A percentile compares a stretch with the other conserved stretches of the same genome.
These are phyloP conservation scores for Labia minor DNA, from an alignment of 2,888 invertebrate genomes.

Conservation along the genomic window DNA sequence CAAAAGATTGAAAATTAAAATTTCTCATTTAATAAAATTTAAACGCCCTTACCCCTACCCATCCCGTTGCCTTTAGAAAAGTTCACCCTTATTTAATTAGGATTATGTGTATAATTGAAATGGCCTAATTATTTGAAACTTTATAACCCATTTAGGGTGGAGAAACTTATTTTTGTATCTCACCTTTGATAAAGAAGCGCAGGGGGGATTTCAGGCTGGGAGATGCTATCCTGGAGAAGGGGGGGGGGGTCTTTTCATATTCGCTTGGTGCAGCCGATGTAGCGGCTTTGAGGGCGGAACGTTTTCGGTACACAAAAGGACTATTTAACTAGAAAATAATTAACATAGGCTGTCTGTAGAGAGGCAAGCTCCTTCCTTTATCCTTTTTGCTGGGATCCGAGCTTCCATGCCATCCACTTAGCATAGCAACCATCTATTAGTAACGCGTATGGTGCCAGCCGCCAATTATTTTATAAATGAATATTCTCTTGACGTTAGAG, in stretches of 20 bases:
- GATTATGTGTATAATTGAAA: too few species aligned
- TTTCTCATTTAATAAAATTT: too few species aligned
- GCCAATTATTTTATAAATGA: conserved; percentile 13
- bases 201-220: too few species aligned
- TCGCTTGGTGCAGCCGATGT: background rate
- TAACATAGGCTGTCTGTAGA: background rate
- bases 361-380: background rate
- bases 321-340: conserved; percentile 13
- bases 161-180: background rate
- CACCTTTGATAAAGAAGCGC: background rate
- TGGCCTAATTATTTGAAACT: too few species aligned
- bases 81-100: too few species aligned
- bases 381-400: background rate
- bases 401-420: conserved; percentile 5
- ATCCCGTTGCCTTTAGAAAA: too few species aligned
- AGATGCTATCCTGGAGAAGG: background rate
- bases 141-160: too few species aligned
- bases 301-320: conserved; percentile 1
- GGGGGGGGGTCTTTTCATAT: background rate
- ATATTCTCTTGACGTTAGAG: conserved; percentile 5
- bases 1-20: too few species aligned
- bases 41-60: too few species aligned
- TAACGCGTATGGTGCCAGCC: conserved; percentile 8
- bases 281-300: conserved; percentile 1
- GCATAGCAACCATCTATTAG: conserved; percentile 8